phyloP scores from a whole-genome alignment of 2,113 vertebrate species.

The Pachycephala philippinensis region DNA sequence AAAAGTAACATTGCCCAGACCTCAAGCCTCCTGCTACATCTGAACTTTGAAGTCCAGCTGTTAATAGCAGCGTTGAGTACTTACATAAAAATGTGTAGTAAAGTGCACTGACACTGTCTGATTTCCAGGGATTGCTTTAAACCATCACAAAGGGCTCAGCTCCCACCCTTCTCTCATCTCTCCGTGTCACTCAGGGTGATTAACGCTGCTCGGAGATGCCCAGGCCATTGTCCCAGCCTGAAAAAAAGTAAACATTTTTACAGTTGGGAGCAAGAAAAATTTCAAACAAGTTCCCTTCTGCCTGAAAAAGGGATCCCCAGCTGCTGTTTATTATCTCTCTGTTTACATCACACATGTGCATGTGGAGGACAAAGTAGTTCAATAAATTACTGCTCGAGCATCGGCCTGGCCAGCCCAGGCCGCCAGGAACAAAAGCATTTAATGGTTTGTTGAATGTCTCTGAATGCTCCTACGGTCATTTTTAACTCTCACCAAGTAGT shows the following conservation, averaged over 20 bases:
- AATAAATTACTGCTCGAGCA: conserved; percentile 46
- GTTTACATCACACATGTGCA: conserved; percentile 62
- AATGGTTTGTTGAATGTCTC: conserved; percentile 37
- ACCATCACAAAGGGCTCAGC: neutral
- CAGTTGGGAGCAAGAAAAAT: conserved; percentile 56
- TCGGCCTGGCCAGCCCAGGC: neutral
- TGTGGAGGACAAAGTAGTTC: conserved; percentile 54
- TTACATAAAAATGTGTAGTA: conserved; percentile 3
- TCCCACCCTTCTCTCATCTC: neutral
- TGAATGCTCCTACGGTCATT: neutral
- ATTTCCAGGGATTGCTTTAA: neutral
- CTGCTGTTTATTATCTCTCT: conserved; percentile 67
- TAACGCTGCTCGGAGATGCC: neutral
- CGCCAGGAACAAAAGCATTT: conserved; percentile 44
- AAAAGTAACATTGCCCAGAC: conserved; percentile 46
- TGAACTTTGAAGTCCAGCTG: conserved; percentile 64
- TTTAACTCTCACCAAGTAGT: conserved; percentile 12
- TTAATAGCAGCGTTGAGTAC: conserved; percentile 35
- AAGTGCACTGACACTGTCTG: conserved; percentile 31
- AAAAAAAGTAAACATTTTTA: conserved; percentile 56
- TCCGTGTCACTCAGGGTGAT: neutral
- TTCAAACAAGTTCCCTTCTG: conserved; percentile 28
- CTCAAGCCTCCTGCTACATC: neutral
- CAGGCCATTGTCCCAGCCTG: neutral
- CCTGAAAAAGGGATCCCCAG: conserved; percentile 52